phyloP scores from a whole-genome alignment of 2,888 invertebrate genomes.

The Cryptops parisi region DNA sequence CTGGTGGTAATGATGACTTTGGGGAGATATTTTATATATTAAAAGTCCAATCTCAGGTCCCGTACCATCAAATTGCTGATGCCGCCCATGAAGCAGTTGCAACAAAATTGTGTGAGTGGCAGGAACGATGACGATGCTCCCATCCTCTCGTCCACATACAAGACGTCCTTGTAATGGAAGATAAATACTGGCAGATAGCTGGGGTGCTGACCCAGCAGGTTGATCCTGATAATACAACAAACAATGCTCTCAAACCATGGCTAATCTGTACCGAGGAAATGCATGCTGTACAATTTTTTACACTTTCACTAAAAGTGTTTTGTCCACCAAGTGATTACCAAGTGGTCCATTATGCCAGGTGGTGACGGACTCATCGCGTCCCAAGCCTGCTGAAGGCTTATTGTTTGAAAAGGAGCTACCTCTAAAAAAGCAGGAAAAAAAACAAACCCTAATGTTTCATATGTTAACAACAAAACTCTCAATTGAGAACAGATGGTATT shows the following conservation, averaged over 20 bases:
- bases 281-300: no score
- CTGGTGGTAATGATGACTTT: no score
- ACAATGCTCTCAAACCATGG: not conserved
- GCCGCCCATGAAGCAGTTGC: slow-evolving; percentile 71
- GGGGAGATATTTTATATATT: no score
- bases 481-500: no score
- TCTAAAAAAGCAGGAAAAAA: slow-evolving; percentile 32
- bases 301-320: no score
- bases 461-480: no score
- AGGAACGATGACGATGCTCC: slow-evolving; percentile 87
- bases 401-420: slow-evolving; percentile 59
- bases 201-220: slow-evolving; percentile 35
- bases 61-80: slow-evolving; percentile 60
- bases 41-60: not conserved
- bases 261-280: no score
- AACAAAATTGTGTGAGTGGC: slow-evolving; percentile 91
- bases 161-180: slow-evolving; percentile 82
- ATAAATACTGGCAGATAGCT: slow-evolving; percentile 86
- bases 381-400: slow-evolving; percentile 77
- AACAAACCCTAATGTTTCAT: no score
- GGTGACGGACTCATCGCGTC: slow-evolving; percentile 71
- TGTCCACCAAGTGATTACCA: slow-evolving; percentile 40
- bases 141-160: slow-evolving; percentile 89
- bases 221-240: slow-evolving; percentile 13
- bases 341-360: slow-evolving; percentile 78